Conservation (phyloP, 2,113 vertebrate genomes). For the Lophochroa leadbeateri region DNA sequence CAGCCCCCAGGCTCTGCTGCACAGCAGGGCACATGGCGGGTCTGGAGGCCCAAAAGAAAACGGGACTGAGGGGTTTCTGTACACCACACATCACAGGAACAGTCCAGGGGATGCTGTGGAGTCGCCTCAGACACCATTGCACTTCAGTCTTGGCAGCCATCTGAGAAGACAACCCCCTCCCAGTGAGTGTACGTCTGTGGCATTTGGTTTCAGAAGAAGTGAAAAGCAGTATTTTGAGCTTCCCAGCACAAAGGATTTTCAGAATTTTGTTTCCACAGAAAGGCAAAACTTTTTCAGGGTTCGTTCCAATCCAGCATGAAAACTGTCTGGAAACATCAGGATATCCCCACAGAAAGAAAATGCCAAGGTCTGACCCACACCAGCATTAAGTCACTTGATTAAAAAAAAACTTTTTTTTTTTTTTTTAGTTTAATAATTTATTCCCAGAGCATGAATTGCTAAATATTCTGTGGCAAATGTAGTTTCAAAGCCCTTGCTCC, state of each 20-base stretch:
- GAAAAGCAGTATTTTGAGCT: not conserved
- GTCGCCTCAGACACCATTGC: not conserved
- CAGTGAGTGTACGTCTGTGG: not conserved
- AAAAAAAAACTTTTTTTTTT: not conserved
- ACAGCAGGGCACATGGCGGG: no score
- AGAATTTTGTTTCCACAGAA: not conserved
- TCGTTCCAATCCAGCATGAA: not conserved
- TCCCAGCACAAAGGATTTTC: not conserved
- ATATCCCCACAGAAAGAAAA: constrained; percentile 12
- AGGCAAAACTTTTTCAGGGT: not conserved
- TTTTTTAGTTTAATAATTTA: not conserved
- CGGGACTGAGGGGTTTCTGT: accelerated
- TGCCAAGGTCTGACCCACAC: not conserved
- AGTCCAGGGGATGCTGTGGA: not conserved
- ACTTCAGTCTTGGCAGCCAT: not conserved
- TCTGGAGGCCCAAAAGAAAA: not conserved
- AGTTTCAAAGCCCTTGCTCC: not conserved
- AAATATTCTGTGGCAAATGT: not conserved
- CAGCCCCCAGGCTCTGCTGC: not conserved
- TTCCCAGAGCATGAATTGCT: not conserved
- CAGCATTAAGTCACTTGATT: not conserved
- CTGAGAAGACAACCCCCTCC: not conserved
- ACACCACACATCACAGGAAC: not conserved
- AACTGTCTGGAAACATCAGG: constrained; percentile 20
- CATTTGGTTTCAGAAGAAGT: not conserved